A percentile compares a stretch with the other conserved stretches of the same genome.
phyloP scores from a whole-genome alignment of 2,888 invertebrate species.

The Mimas tiliae region DNA sequence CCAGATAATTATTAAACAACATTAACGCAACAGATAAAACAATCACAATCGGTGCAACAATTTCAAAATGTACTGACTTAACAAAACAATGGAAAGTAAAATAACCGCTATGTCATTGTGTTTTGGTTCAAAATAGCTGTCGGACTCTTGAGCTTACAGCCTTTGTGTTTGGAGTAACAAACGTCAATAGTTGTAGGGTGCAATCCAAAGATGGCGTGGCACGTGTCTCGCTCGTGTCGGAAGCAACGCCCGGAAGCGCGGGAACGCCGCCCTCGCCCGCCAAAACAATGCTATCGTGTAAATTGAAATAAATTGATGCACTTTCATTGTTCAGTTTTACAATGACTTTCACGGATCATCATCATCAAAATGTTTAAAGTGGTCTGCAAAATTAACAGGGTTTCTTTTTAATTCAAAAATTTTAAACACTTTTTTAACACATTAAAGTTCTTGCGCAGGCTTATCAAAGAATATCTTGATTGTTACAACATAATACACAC shows the following conservation, averaged over 20 bases:
- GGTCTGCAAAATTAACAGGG: conserved; percentile 19
- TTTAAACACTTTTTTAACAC: conserved; percentile 18
- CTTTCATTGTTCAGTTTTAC: conserved; percentile 64
- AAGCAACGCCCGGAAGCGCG: conserved; percentile 73
- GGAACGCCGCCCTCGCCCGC: conserved; percentile 68
- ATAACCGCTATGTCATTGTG: background rate
- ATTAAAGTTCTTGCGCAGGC: background rate
- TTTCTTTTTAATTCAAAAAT: conserved; percentile 20
- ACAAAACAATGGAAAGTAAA: background rate
- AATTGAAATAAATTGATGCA: conserved; percentile 84
- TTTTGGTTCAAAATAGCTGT: background rate
- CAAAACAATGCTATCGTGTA: conserved; percentile 78
- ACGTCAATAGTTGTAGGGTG: conserved; percentile 74
- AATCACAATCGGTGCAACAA: conserved; percentile 33
- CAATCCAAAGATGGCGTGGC: conserved; percentile 79
- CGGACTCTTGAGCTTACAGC: background rate
- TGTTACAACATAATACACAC: too few relatives aligned
- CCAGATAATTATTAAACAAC: conserved; percentile 79
- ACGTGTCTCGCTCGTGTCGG: conserved; percentile 79
- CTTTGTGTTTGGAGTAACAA: conserved; percentile 62
- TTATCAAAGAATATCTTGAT: background rate
- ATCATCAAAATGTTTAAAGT: conserved; percentile 47
- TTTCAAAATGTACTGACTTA: background rate
- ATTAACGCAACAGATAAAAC: conserved; percentile 76
- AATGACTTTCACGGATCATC: conserved; percentile 60